phyloP scores from a whole-genome alignment of 2,113 vertebrate species.

The Grallaria varia region DNA sequence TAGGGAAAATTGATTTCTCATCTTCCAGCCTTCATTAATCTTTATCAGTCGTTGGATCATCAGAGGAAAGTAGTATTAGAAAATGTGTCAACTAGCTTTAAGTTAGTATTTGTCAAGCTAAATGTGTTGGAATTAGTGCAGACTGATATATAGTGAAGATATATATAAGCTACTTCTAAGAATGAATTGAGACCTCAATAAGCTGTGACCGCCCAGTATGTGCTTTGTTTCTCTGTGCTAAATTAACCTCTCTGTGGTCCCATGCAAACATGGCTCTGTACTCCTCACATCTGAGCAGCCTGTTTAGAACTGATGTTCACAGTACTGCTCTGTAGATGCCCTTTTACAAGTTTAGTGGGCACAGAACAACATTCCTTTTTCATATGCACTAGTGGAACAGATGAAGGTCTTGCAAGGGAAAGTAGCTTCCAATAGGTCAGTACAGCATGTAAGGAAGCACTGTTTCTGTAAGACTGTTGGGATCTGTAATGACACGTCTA shows the following conservation, averaged over 20 bases:
- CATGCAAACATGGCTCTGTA: background rate
- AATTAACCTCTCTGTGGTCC: background rate
- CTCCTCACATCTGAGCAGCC: fast-evolving
- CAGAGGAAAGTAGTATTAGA: background rate
- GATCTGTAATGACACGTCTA: background rate
- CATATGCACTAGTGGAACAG: background rate
- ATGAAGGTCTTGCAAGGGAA: background rate
- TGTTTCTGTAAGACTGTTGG: background rate
- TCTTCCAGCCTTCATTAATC: background rate
- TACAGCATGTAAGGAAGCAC: background rate
- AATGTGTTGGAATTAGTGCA: background rate
- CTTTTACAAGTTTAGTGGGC: background rate
- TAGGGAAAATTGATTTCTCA: background rate
- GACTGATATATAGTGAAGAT: background rate
- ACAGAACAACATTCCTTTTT: background rate
- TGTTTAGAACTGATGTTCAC: background rate
- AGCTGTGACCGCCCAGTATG: background rate
- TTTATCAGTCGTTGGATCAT: background rate
- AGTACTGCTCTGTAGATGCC: background rate
- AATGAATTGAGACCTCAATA: background rate
- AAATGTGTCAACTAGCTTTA: background rate
- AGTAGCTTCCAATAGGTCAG: background rate
- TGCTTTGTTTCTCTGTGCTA: background rate
- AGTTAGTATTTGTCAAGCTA: background rate
- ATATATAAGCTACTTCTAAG: background rate